Percentiles rank a stretch among this genome's conserved stretches.
These are phyloP conservation scores for Phylloscopus whistleri DNA, from an alignment of 2,113 vertebrate genomes.

Conservation along the genomic window DNA sequence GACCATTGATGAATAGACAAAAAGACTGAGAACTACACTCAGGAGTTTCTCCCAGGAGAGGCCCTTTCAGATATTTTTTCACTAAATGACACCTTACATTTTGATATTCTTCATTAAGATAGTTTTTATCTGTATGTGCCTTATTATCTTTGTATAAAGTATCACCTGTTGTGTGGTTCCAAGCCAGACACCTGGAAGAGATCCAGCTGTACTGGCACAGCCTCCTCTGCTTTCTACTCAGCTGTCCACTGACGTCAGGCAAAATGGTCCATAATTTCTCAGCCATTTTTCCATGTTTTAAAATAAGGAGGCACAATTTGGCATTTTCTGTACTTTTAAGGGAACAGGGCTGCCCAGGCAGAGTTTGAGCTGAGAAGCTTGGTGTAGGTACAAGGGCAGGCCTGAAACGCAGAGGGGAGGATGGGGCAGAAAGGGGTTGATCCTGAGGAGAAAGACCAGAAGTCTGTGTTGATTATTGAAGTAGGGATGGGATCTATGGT, in stretches of 20 bases:
- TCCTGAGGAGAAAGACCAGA: not conserved
- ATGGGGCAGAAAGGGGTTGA: not conserved
- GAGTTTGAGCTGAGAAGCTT: not conserved
- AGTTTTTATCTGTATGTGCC: not conserved
- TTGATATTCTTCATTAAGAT: not conserved
- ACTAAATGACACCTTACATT: not conserved
- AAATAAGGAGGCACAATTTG: not conserved
- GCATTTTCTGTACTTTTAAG: not conserved
- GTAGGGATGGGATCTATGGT: not conserved
- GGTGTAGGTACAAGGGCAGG: not conserved
- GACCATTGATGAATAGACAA: fast-evolving
- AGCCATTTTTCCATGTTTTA: not conserved
- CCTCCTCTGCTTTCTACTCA: not conserved
- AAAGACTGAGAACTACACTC: not conserved
- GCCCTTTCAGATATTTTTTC: not conserved
- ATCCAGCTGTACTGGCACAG: fast-evolving
- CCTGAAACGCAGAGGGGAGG: not conserved
- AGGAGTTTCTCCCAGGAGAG: not conserved
- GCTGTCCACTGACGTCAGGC: not conserved
- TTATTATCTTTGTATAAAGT: not conserved
- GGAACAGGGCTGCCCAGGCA: not conserved
- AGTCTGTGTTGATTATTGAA: not conserved
- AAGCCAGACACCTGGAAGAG: not conserved
- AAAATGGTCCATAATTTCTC: not conserved
- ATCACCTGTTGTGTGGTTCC: not conserved